Evolutionary conservation across 2,113 vertebrate genomes (phyloP).

Genomic region (Petaurus breviceps): DNA sequence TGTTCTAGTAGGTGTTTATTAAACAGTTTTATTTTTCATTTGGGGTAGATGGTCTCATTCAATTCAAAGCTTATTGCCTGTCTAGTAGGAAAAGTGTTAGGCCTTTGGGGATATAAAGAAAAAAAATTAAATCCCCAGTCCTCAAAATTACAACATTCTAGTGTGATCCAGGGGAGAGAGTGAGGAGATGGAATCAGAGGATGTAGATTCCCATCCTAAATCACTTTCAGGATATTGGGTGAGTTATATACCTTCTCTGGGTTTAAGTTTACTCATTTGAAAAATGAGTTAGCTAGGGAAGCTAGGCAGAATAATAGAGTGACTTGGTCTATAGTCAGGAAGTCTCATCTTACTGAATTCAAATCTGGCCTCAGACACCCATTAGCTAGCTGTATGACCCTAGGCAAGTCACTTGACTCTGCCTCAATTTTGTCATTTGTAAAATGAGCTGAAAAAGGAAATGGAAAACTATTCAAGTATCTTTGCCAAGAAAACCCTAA

Average conservation of each 20-base stretch:
- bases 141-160: not conserved
- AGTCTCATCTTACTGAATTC: not conserved
- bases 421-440: not conserved
- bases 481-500: not conserved
- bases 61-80: not conserved
- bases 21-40: not conserved
- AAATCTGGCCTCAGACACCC: not conserved
- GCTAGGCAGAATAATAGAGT: fast-evolving
- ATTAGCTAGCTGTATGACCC: not conserved
- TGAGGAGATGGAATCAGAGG: not conserved
- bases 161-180: not conserved
- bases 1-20: not conserved
- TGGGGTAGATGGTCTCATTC: not conserved
- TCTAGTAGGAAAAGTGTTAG: not conserved
- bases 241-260: not conserved
- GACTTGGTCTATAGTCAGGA: not conserved
- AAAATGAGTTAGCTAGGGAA: not conserved
- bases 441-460: not conserved
- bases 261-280: not conserved
- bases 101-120: not conserved
- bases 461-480: not conserved
- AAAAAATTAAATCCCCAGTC: not conserved
- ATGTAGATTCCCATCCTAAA: not conserved
- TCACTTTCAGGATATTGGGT: not conserved
- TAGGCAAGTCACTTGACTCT: not conserved